Percentiles rank a stretch among this genome's conserved stretches.
phyloP scores from a whole-genome alignment of 2,888 invertebrate genomes.

The Cremastinae sp. region DNA sequence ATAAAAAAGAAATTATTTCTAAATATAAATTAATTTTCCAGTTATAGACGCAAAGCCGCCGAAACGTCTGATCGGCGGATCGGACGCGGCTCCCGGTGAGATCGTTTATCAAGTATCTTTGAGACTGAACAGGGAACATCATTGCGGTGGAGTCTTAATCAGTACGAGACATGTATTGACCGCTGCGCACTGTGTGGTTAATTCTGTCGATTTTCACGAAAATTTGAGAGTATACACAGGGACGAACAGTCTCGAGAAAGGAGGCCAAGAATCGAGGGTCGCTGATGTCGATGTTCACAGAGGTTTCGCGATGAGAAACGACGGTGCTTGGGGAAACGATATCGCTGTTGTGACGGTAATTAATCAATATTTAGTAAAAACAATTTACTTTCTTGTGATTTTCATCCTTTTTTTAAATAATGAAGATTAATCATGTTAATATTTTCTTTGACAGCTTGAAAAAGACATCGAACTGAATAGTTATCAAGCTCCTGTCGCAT shows the following conservation, averaged over 20 bases:
- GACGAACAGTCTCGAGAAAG: constrained; percentile 26
- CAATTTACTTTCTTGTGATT: neutral
- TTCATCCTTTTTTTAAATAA: no score
- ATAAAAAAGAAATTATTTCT: no score
- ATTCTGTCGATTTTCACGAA: constrained; percentile 18
- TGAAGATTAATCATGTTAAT: no score
- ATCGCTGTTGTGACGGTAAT: constrained; percentile 62
- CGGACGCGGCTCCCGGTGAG: constrained; percentile 58
- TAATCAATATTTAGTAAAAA: neutral
- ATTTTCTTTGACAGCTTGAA: constrained; percentile 56
- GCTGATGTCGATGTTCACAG: constrained; percentile 28
- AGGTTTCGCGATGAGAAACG: neutral
- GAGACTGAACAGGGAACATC: constrained; percentile 57
- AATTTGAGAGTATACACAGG: constrained; percentile 31
- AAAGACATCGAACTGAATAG: constrained; percentile 38
- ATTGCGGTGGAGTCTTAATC: constrained; percentile 70
- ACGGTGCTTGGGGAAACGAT: constrained; percentile 59
- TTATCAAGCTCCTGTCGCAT: constrained; percentile 55
- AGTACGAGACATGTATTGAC: constrained; percentile 67
- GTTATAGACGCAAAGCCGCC: constrained; percentile 31
- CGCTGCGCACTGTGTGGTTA: constrained; percentile 70
- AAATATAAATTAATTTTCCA: neutral
- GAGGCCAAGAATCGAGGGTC: constrained; percentile 16
- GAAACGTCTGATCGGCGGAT: constrained; percentile 41
- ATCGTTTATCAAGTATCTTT: constrained; percentile 69